phyloP scores from a whole-genome alignment of 2,797 vertebrate genomes.

The Xyrichtys novacula region DNA sequence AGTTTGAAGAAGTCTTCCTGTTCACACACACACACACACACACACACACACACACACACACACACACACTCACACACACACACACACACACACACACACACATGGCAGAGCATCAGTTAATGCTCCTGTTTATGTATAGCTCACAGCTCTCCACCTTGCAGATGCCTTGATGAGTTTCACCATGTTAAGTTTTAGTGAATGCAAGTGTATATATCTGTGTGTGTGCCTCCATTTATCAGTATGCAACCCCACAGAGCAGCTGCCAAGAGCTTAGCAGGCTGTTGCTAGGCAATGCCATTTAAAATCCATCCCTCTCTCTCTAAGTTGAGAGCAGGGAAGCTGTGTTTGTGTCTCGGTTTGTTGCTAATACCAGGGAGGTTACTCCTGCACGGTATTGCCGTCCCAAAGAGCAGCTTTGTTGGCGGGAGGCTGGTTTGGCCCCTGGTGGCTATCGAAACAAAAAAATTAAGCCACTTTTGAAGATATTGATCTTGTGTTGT shows the following conservation, averaged over 20 bases:
- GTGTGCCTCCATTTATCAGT: constrained; percentile 66
- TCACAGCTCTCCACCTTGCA: constrained; percentile 37
- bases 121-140: constrained; percentile 26
- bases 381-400: constrained; percentile 34
- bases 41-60: too few species aligned
- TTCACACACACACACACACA: too few species aligned
- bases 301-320: constrained; percentile 69
- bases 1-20: too few species aligned
- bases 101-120: constrained; percentile 20
- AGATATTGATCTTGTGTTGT: constrained; percentile 21
- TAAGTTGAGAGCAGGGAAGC: constrained; percentile 61
- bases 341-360: constrained; percentile 64
- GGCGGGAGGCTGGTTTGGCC: constrained; percentile 28
- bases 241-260: constrained; percentile 71
- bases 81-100: too few species aligned
- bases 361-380: constrained; percentile 49
- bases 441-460: constrained; percentile 42
- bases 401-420: constrained; percentile 42
- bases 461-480: constrained; percentile 31
- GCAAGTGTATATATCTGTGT: neutral
- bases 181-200: constrained; percentile 9
- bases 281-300: constrained; percentile 84
- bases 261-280: constrained; percentile 75
- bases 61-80: too few species aligned
- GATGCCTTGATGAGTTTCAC: constrained; percentile 48